Conservation (phyloP, 37 sponge, comb jelly and placozoan genomes). For the Bolinopsis microptera region DNA sequence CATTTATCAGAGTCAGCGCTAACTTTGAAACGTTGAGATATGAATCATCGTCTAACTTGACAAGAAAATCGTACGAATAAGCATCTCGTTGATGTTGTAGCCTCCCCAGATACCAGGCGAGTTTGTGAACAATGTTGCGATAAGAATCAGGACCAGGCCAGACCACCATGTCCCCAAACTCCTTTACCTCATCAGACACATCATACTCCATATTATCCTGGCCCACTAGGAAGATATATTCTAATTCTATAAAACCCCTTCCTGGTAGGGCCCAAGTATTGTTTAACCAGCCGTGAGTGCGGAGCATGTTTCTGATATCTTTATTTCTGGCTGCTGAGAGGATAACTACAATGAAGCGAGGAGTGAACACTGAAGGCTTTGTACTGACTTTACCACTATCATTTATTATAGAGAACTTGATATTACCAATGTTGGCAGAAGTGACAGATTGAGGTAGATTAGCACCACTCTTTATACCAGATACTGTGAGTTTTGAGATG, state of each 20-base stretch:
- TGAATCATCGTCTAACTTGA: constrained; percentile 49
- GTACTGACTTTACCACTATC: too few relatives aligned
- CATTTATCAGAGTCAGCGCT: background rate
- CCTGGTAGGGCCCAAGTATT: background rate
- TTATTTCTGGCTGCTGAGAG: constrained; percentile 17
- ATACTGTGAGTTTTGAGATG: background rate
- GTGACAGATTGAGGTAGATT: background rate
- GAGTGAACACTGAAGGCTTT: too few relatives aligned
- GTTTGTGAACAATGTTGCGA: constrained; percentile 46
- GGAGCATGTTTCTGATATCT: background rate
- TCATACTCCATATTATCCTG: background rate
- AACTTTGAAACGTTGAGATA: background rate
- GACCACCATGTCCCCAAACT: background rate
- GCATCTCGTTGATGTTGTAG: background rate
- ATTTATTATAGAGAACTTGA: too few relatives aligned
- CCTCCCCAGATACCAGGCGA: background rate
- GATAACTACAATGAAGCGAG: background rate
- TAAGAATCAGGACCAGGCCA: constrained; percentile 61
- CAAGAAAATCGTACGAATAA: background rate
- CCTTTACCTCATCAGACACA: background rate
- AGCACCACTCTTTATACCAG: background rate
- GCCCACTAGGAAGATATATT: background rate
- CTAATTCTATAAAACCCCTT: background rate
- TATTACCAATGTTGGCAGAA: background rate
- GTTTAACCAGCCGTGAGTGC: constrained; percentile 6